Evolutionary conservation across 2,888 invertebrate species (phyloP).

Genomic region (Isoperla grammatica): DNA sequence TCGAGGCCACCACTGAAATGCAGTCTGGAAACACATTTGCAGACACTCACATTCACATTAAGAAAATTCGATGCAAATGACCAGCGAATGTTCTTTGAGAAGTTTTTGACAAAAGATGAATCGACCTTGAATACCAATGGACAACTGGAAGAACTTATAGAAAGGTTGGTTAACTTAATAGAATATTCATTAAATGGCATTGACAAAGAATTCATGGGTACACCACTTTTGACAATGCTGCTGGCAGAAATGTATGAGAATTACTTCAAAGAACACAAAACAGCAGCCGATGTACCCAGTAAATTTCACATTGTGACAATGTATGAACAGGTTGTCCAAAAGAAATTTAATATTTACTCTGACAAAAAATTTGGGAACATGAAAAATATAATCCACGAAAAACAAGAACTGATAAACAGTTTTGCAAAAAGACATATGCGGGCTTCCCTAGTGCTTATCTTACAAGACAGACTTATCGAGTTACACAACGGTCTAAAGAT

Average conservation of each 20-base stretch:
- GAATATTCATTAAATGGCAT: neutral
- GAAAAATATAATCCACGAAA: neutral
- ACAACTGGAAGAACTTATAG: neutral
- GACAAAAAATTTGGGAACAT: neutral
- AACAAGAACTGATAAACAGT: neutral
- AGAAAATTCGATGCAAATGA: neutral
- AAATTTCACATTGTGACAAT: neutral
- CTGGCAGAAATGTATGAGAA: neutral
- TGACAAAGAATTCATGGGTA: neutral
- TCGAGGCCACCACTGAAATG: neutral
- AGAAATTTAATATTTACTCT: neutral
- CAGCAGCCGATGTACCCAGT: neutral
- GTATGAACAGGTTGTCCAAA: neutral
- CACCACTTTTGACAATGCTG: neutral
- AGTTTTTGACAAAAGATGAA: neutral
- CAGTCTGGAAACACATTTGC: neutral
- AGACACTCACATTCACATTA: neutral
- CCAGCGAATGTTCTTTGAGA: neutral
- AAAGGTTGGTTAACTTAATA: neutral
- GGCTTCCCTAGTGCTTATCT: neutral
- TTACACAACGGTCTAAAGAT: too few relatives aligned
- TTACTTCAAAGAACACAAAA: neutral
- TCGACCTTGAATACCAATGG: neutral
- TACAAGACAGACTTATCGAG: neutral
- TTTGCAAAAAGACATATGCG: neutral